phyloP scores from a whole-genome alignment of 2,113 vertebrate species.

The Protobothrops mucrosquamatus region DNA sequence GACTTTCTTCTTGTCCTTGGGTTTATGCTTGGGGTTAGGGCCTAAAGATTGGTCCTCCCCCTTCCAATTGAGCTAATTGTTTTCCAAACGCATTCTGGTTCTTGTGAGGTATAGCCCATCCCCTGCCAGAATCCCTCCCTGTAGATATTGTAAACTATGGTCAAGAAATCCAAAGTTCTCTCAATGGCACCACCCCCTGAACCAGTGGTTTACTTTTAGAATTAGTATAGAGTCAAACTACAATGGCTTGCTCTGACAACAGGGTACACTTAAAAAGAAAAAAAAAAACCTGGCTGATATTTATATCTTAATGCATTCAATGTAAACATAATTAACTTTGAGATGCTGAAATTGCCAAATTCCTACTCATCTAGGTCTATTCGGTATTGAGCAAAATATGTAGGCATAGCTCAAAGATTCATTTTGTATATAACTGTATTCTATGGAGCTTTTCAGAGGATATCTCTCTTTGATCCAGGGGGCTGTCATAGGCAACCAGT shows the following conservation, averaged over 20 bases:
- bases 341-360: background rate
- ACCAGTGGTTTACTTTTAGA: no score
- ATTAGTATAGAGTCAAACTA: background rate
- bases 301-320: background rate
- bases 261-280: background rate
- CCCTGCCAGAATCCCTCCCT: no score
- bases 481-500: background rate
- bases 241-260: background rate
- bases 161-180: no score
- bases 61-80: background rate
- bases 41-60: background rate
- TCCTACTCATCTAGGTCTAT: background rate
- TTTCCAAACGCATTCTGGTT: background rate
- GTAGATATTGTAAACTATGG: no score
- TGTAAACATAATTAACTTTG: no score
- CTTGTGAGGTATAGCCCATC: no score
- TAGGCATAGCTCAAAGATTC: background rate
- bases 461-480: background rate
- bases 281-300: background rate
- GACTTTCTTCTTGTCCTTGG: background rate
- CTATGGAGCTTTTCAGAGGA: background rate
- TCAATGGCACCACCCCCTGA: no score
- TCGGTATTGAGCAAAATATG: background rate
- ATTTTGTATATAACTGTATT: background rate
- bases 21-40: background rate